Conservation (phyloP, 2,888 invertebrate species). For the Agrochola circellaris region DNA sequence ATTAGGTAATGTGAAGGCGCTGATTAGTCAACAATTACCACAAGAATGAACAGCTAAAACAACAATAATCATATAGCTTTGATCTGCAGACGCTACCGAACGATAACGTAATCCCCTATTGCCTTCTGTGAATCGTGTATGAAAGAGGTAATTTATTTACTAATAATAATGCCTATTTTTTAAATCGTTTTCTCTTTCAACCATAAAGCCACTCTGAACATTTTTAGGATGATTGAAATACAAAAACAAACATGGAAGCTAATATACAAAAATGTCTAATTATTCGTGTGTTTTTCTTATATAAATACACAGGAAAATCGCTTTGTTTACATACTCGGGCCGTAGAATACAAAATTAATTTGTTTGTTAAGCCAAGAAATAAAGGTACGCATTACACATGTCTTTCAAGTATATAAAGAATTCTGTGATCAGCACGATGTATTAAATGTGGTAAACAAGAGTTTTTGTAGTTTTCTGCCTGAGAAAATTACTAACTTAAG, state of each 20-base stretch:
- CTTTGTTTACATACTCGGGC: conserved; percentile 23
- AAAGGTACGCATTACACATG: conserved; percentile 13
- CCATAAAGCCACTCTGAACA: not conserved
- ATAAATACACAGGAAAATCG: conserved; percentile 37
- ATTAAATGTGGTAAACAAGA: not conserved
- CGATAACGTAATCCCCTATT: not conserved
- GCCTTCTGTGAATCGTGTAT: not conserved
- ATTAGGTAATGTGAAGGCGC: too few relatives aligned
- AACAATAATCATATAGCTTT: not conserved
- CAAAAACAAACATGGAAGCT: conserved; percentile 9
- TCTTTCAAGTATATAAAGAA: conserved; percentile 22
- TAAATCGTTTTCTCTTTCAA: not conserved
- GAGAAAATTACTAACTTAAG: not conserved
- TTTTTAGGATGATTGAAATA: conserved; percentile 24
- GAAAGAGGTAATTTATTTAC: not conserved
- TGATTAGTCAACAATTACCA: not conserved
- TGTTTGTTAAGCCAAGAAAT: conserved; percentile 28
- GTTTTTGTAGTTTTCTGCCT: not conserved
- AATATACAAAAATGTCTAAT: conserved; percentile 39
- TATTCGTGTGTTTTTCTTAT: conserved; percentile 35
- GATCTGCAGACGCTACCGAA: too few relatives aligned
- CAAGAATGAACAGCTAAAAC: not conserved
- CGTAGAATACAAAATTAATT: conserved; percentile 34
- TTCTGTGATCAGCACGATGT: conserved; percentile 3
- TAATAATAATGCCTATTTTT: not conserved